Base-by-base conservation (phyloP, 2,888 invertebrate species). In the Salpingus planirostris region DNA sequence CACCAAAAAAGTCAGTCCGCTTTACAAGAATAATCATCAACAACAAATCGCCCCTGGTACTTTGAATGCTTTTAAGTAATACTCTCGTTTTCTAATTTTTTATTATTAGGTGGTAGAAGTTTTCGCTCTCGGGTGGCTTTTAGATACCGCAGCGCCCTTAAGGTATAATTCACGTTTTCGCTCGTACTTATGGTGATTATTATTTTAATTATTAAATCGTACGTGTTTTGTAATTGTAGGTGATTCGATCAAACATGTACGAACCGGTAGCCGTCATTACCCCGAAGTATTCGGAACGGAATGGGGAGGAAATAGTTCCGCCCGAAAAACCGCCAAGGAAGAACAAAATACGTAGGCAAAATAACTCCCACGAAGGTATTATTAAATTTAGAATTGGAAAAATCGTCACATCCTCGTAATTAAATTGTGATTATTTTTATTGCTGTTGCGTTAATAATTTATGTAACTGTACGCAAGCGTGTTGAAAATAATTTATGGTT, bases 211-310 rank as follows among this genome's bases (percentile, higher is more conserved):
- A n/a, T n/a, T n/a, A 38, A 34, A 27, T 33, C 26, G 32, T 22
- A 34, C 33, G n/a, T n/a, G n/a, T n/a, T n/a, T n/a, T 30, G 29
- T 29, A 24, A 38, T 51, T 51, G 18, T 46, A 55, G 54, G 49
- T 50, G 31, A 42, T 48, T 25, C 45, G 44, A 29, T 46, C 58
- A 48, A 55, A 48, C 40, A 63, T 63, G 62, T 63, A 63, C 54
- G 60, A 62, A 42, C 59, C 60, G 15, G 62, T 63, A 24, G 50
- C 52, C 22, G 49, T 53, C 38, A 50, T 52, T 37, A 53, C 52
- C 48, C 44, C 49, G 43, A 55, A 40, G 29, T 50, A 34, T 22
- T 31, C 26, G 13, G 35, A 35, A 3, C 12, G 12, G 8, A 14
- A 35, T 44, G 12, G 35, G 34, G 18, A 40, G 34, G 36, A 41